phyloP scores from a whole-genome alignment of 2,888 invertebrate species.

The Mythimna vitellina region DNA sequence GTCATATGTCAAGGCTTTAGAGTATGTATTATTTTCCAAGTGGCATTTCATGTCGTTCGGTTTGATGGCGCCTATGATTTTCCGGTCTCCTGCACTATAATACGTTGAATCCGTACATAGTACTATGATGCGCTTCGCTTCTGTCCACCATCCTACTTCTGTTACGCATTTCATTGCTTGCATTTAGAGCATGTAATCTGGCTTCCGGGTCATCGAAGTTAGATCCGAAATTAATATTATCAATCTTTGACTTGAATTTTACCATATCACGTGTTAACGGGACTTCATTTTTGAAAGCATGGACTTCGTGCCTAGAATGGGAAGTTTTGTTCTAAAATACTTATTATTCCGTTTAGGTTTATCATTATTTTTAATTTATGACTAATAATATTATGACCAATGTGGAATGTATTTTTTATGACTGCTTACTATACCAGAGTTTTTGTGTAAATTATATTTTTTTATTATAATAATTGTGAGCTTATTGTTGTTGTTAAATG shows the following conservation, averaged over 20 bases:
- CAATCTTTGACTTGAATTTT: slow-evolving; percentile 71
- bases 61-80: slow-evolving; percentile 92
- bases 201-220: slow-evolving; percentile 95
- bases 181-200: slow-evolving; percentile 96
- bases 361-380: no score
- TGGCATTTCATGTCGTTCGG: slow-evolving; percentile 94
- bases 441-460: no score
- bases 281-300: slow-evolving; percentile 93
- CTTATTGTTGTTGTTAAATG: no score
- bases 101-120: slow-evolving; percentile 95
- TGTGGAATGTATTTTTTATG: no score
- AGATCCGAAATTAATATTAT: slow-evolving; percentile 71
- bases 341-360: neutral
- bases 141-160: slow-evolving; percentile 94
- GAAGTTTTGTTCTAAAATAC: neutral
- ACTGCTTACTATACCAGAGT: no score
- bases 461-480: no score
- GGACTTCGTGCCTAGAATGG: slow-evolving; percentile 78
- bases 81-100: slow-evolving; percentile 95
- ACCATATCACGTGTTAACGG: slow-evolving; percentile 91
- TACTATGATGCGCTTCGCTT: slow-evolving; percentile 93
- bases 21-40: slow-evolving; percentile 89
- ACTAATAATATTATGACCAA: no score
- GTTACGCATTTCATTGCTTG: slow-evolving; percentile 94
- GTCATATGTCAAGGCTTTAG: slow-evolving; percentile 90